phyloP scores from a whole-genome alignment of 2,113 vertebrate genomes.

The Sander lucioperca region DNA sequence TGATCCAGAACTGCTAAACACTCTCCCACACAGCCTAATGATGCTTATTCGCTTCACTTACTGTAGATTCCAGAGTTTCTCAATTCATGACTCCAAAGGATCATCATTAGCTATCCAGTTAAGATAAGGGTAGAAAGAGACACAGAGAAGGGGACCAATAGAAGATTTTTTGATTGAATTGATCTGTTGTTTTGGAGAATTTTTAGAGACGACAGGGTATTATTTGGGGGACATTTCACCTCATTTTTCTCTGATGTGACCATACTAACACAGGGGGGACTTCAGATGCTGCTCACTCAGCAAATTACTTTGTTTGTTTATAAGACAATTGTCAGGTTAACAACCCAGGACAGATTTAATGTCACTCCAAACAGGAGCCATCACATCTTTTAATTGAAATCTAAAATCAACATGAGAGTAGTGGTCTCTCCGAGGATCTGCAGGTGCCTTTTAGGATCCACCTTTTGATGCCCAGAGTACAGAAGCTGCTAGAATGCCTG shows the following conservation, averaged over 20 bases:
- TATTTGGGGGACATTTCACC: conserved; percentile 16
- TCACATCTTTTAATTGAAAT: conserved; percentile 8
- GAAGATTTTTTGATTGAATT: conserved; percentile 41
- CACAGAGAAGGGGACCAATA: conserved; percentile 74
- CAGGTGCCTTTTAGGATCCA: conserved; percentile 54
- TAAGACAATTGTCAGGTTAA: conserved; percentile 1
- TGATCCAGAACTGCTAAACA: conserved; percentile 47
- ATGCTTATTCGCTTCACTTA: conserved; percentile 41
- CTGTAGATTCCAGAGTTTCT: conserved; percentile 64
- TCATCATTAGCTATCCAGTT: conserved; percentile 19
- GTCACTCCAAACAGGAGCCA: conserved; percentile 19
- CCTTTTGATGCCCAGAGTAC: conserved; percentile 35
- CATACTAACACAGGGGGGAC: background rate
- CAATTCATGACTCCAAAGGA: conserved; percentile 41
- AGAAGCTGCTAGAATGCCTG: conserved; percentile 55
- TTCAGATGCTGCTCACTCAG: conserved; percentile 8
- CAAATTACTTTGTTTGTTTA: conserved; percentile 56
- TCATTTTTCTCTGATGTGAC: conserved; percentile 42
- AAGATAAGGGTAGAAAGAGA: conserved; percentile 7
- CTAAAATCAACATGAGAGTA: background rate
- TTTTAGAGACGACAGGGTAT: background rate
- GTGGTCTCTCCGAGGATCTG: conserved; percentile 26
- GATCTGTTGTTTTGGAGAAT: conserved; percentile 45
- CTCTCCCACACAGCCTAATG: conserved; percentile 23
- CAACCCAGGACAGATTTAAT: conserved; percentile 6